A percentile compares a stretch with the other conserved stretches of the same genome.
Evolutionary conservation across 64 coral and sea anemone genomes (phyloP).

Genomic region (Montipora sp.): DNA sequence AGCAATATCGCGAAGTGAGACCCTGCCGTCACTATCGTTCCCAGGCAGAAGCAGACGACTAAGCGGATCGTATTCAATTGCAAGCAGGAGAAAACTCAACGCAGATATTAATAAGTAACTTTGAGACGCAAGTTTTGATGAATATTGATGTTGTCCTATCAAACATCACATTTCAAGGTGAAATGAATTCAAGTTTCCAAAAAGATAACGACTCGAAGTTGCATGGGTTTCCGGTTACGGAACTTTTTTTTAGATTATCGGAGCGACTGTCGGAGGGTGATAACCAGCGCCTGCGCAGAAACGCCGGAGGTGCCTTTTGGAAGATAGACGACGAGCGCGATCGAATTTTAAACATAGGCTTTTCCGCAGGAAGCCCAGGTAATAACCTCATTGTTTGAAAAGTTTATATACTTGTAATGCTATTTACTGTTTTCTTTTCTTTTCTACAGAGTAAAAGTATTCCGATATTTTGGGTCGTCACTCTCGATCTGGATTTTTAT

Average conservation of each 20-base stretch:
- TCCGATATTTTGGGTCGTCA: conserved; percentile 10
- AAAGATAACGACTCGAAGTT: not conserved
- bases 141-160: conserved; percentile 11
- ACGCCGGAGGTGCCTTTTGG: not conserved
- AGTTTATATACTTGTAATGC: conserved; percentile 14
- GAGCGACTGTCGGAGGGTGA: not conserved
- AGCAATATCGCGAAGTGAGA: conserved; percentile 22
- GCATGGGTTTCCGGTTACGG: not conserved
- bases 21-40: not conserved
- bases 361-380: not conserved
- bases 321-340: conserved; percentile 7
- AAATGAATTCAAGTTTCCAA: conserved; percentile 6
- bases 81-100: too few species aligned
- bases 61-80: too few species aligned
- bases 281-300: not conserved
- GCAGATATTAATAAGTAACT: conserved; percentile 10
- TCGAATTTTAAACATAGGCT: conserved; percentile 17
- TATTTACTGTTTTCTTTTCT: conserved; percentile 16
- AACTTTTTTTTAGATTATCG: conserved; percentile 4
- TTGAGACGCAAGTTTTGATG: conserved; percentile 9
- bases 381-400: conserved; percentile 24
- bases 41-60: not conserved
- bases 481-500: conserved; percentile 17
- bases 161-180: conserved; percentile 11
- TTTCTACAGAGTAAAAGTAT: conserved; percentile 15